phyloP scores from a whole-genome alignment of 2,888 invertebrate genomes.

The Choreutis nemorana region DNA sequence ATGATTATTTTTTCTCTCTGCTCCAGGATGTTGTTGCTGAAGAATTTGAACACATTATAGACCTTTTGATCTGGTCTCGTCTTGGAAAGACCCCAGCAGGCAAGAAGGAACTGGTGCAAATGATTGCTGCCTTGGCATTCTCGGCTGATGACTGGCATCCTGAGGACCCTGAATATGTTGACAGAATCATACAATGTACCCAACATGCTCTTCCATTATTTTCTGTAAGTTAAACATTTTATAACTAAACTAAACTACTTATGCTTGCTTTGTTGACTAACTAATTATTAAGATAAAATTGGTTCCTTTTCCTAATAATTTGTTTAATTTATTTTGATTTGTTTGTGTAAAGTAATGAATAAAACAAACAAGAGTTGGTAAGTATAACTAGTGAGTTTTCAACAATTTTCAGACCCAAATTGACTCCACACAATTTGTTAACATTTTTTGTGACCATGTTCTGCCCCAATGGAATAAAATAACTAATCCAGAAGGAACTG shows the following conservation, averaged over 20 bases:
- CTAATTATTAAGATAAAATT: too few species aligned
- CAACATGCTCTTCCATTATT: conserved; percentile 87
- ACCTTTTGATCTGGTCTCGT: conserved; percentile 81
- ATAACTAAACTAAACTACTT: background rate
- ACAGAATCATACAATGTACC: conserved; percentile 84
- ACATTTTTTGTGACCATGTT: conserved; percentile 85
- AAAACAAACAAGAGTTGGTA: too few species aligned
- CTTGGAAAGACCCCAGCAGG: conserved; percentile 83
- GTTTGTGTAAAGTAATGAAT: too few species aligned
- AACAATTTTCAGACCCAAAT: conserved; percentile 82
- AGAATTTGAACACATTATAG: conserved; percentile 91
- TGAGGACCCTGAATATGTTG: conserved; percentile 76
- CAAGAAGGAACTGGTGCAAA: conserved; percentile 85
- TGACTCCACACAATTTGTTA: conserved; percentile 84
- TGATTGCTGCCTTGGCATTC: conserved; percentile 83
- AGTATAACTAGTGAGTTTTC: conserved; percentile 10
- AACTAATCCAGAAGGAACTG: conserved; percentile 64
- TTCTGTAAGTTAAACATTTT: conserved; percentile 72
- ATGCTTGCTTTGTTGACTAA: background rate
- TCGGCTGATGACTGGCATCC: conserved; percentile 74
- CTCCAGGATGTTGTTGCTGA: conserved; percentile 86
- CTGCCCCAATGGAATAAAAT: conserved; percentile 78
- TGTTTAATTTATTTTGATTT: conserved; percentile 1
- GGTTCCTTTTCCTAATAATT: conserved; percentile 1
- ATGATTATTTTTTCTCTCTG: background rate